These are phyloP conservation scores for Callocephalon fimbriatum DNA, from an alignment of 2,113 vertebrate species.

Conservation along the genomic window DNA sequence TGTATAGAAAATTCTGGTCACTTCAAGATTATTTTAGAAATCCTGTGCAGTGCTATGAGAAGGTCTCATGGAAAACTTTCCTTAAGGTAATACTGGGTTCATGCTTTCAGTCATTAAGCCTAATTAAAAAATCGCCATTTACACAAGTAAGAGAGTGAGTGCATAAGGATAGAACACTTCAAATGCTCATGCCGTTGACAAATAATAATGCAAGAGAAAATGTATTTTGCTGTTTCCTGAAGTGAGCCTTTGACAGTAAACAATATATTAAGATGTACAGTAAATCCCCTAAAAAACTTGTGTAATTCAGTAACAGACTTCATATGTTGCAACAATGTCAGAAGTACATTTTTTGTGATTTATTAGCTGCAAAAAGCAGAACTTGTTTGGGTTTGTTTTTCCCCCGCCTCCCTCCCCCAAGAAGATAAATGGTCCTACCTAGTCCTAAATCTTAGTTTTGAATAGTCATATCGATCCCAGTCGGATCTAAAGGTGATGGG, in stretches of 20 bases:
- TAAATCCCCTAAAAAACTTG: neutral
- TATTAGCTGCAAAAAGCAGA: neutral
- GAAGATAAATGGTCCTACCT: neutral
- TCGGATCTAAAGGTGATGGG: neutral
- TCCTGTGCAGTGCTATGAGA: slow-evolving; percentile 96
- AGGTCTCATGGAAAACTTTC: slow-evolving; percentile 96
- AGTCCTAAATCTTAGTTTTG: neutral
- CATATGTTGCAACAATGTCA: neutral
- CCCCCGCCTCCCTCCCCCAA: rapidly evolving
- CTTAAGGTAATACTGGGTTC: slow-evolving; percentile 86
- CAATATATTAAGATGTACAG: neutral
- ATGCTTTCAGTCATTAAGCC: neutral
- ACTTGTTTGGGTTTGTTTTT: neutral
- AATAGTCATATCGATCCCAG: neutral
- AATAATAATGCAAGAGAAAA: neutral
- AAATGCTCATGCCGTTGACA: neutral
- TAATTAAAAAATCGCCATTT: neutral
- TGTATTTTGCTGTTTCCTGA: neutral
- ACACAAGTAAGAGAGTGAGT: rapidly evolving
- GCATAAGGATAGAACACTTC: neutral
- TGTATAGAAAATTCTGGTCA: slow-evolving; percentile 99
- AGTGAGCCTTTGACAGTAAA: neutral
- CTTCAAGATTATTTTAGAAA: slow-evolving; percentile 98
- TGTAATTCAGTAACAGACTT: neutral
- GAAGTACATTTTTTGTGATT: neutral